Percentiles rank a stretch among this genome's conserved stretches.
These are phyloP conservation scores for Chelonus insularis DNA, from an alignment of 1,140 invertebrate genomes.

Conservation along the genomic window DNA sequence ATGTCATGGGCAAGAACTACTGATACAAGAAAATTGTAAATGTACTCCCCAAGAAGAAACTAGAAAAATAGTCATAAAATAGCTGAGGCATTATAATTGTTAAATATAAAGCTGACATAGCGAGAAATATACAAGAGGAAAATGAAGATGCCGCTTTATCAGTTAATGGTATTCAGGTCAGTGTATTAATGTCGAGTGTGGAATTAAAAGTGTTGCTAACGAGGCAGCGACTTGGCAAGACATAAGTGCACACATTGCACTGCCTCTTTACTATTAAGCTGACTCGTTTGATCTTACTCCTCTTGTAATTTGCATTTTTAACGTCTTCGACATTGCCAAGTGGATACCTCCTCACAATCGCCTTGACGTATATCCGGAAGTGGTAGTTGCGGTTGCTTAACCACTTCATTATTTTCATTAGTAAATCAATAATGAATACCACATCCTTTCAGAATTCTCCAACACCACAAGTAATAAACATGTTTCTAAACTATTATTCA, in stretches of 20 bases:
- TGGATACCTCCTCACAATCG: slow-evolving; percentile 10
- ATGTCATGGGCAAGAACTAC: not conserved
- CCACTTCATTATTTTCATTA: no score
- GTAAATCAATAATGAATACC: no score
- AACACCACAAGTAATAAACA: no score
- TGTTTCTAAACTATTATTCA: no score
- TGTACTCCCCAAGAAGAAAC: not conserved
- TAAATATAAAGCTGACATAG: not conserved
- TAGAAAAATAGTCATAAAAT: not conserved
- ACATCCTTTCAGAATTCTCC: no score
- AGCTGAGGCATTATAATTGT: not conserved
- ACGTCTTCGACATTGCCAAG: slow-evolving; percentile 23
- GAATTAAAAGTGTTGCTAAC: slow-evolving; percentile 27
- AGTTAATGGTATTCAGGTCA: slow-evolving; percentile 29
- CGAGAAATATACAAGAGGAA: no score
- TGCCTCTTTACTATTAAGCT: slow-evolving; percentile 26
- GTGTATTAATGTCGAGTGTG: slow-evolving; percentile 24
- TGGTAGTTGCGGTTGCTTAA: not conserved
- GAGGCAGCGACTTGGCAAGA: slow-evolving; percentile 27
- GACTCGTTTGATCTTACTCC: not conserved
- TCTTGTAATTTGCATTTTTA: slow-evolving; percentile 26
- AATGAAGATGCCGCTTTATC: not conserved
- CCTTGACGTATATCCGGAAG: not conserved
- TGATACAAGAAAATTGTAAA: slow-evolving; percentile 4
- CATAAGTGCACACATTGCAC: slow-evolving; percentile 20